These are phyloP conservation scores for Mobula birostris DNA, from an alignment of 2,113 vertebrate genomes.

Conservation along the genomic window DNA sequence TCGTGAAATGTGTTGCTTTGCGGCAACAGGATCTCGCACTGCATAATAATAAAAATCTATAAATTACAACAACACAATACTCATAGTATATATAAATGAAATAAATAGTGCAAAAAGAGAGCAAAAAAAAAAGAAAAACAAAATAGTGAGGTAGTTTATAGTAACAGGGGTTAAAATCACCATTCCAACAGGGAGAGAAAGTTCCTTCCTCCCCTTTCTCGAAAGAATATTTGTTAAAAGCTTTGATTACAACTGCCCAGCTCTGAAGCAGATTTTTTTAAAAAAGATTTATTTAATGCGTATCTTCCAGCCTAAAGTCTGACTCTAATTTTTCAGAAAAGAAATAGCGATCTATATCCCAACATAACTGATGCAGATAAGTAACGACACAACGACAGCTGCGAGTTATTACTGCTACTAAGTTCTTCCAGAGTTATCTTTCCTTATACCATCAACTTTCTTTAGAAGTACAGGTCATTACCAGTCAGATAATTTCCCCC, in stretches of 20 bases:
- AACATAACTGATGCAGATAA: conserved; percentile 1
- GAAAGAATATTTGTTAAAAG: not conserved
- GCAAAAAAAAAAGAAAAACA: too few relatives aligned
- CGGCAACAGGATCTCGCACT: too few relatives aligned
- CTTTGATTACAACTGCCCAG: not conserved
- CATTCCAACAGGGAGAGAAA: not conserved
- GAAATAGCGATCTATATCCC: not conserved
- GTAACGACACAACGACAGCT: conserved; percentile 12
- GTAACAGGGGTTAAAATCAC: too few relatives aligned
- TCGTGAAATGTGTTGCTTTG: too few relatives aligned
- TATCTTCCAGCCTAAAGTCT: not conserved
- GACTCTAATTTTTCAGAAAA: not conserved
- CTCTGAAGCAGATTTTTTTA: not conserved
- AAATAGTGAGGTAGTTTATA: too few relatives aligned
- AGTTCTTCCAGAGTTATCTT: conserved; percentile 35
- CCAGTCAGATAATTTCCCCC: not conserved
- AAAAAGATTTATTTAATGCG: not conserved
- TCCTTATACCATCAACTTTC: conserved; percentile 14
- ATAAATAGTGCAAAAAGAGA: too few relatives aligned
- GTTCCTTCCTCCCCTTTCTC: not conserved
- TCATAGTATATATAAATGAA: too few relatives aligned
- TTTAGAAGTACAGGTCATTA: conserved; percentile 19
- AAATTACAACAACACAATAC: too few relatives aligned
- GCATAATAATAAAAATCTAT: too few relatives aligned
- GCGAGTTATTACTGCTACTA: conserved; percentile 30